These are phyloP conservation scores for Sepiola atlantica DNA, from an alignment of 2,888 invertebrate species.

Conservation along the genomic window DNA sequence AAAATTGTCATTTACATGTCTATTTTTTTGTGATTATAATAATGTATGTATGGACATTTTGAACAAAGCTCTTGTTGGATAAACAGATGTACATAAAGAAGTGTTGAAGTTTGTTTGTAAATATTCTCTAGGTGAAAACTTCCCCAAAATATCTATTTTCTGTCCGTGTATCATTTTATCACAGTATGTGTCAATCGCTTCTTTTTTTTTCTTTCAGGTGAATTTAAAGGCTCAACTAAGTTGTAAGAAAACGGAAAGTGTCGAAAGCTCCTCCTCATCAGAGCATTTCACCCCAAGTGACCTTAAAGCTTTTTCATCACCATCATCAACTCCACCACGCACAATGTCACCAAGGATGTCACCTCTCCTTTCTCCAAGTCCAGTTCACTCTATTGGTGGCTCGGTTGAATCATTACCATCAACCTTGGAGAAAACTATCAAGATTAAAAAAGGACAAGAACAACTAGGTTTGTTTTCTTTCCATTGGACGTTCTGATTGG, in stretches of 20 bases:
- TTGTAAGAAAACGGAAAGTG: conserved; percentile 49
- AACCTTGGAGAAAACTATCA: conserved; percentile 78
- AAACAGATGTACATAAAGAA: no score
- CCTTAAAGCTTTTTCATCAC: conserved; percentile 64
- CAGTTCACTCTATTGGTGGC: conserved; percentile 61
- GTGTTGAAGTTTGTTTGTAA: background rate
- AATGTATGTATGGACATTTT: background rate
- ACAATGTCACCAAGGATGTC: conserved; percentile 64
- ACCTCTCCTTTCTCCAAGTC: conserved; percentile 64
- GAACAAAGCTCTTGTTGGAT: no score
- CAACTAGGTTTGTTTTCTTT: conserved; percentile 76
- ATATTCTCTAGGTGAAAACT: background rate
- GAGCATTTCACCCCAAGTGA: conserved; percentile 69
- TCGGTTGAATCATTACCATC: conserved; percentile 75
- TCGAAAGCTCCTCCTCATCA: conserved; percentile 59
- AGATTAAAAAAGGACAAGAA: conserved; percentile 78
- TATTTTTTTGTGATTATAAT: no score
- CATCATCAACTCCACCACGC: conserved; percentile 57
- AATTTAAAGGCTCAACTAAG: conserved; percentile 39
- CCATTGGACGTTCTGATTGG: no score
- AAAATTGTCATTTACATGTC: no score
- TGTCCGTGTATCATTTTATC: background rate
- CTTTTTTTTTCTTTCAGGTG: background rate
- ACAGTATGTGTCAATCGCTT: background rate
- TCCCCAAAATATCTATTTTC: background rate